phyloP scores from a whole-genome alignment of 2,113 vertebrate species.

The Mus pahari region DNA sequence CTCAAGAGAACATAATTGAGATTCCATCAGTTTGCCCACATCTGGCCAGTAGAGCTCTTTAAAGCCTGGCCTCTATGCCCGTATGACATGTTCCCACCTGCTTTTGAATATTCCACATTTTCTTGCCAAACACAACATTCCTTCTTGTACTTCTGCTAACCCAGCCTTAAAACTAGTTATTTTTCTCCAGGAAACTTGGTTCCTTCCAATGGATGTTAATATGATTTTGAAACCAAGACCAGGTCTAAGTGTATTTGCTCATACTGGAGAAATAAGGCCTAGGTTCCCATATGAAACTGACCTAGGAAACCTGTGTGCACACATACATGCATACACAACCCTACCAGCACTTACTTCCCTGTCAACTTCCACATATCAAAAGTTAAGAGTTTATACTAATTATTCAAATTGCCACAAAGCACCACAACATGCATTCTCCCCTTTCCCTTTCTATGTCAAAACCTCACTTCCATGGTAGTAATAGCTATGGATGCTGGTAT shows the following conservation, averaged over 20 bases:
- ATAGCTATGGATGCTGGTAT: neutral
- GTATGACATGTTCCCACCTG: neutral
- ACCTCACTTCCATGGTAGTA: neutral
- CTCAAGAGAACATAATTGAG: neutral
- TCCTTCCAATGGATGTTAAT: neutral
- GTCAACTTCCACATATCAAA: neutral
- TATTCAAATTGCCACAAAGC: neutral
- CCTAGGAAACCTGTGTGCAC: neutral
- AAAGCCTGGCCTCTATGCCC: neutral
- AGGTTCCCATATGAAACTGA: neutral
- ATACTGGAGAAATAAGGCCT: neutral
- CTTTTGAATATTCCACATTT: slow-evolving; percentile 12
- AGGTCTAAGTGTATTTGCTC: neutral
- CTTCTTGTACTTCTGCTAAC: neutral
- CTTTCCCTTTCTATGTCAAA: neutral
- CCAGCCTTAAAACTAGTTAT: neutral
- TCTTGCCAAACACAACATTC: neutral
- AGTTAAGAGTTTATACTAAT: neutral
- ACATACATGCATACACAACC: neutral
- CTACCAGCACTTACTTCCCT: neutral
- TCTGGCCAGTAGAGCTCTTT: neutral
- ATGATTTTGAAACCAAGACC: neutral
- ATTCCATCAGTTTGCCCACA: neutral
- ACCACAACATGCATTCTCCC: rapidly evolving
- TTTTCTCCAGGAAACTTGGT: neutral